Conservation (phyloP, 2,888 invertebrate genomes). For the Aleiodes testaceus region DNA sequence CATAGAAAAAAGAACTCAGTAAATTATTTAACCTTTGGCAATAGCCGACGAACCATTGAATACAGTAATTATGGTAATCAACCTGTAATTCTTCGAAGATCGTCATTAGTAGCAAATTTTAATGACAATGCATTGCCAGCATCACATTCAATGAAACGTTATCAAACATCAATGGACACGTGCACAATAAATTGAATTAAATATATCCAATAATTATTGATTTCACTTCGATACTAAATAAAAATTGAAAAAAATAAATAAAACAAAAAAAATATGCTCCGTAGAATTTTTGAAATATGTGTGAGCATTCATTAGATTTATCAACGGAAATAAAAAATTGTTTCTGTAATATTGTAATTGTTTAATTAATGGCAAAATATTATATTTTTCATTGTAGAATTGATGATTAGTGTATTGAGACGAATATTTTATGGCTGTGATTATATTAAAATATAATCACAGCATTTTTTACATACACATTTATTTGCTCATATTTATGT, state of each 20-base stretch:
- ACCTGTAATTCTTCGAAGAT: slow-evolving; percentile 63
- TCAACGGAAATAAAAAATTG: no score
- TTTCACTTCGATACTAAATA: slow-evolving; percentile 5
- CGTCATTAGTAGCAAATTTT: slow-evolving; percentile 42
- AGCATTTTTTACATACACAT: no score
- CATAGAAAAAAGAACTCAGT: slow-evolving; percentile 55
- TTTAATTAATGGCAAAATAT: no score
- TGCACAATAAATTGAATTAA: slow-evolving; percentile 59
- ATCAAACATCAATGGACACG: slow-evolving; percentile 59
- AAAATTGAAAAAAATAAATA: slow-evolving; percentile 26
- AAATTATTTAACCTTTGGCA: slow-evolving; percentile 66
- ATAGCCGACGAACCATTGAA: slow-evolving; percentile 66
- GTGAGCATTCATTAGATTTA: no score
- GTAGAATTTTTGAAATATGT: no score
- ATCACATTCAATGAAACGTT: slow-evolving; percentile 56
- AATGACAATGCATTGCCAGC: slow-evolving; percentile 41
- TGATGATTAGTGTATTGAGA: no score
- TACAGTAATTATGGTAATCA: slow-evolving; percentile 70
- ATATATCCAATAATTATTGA: neutral
- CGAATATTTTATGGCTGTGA: no score
- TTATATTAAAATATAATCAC: no score
- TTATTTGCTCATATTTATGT: neutral
- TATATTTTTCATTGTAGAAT: no score
- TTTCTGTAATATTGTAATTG: no score
- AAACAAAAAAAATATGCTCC: neutral